Evolutionary conservation across 2,113 vertebrate genomes (phyloP), one percentile per base, ranked within the genome.

Genomic region (Lepisosteus oculatus): DNA sequence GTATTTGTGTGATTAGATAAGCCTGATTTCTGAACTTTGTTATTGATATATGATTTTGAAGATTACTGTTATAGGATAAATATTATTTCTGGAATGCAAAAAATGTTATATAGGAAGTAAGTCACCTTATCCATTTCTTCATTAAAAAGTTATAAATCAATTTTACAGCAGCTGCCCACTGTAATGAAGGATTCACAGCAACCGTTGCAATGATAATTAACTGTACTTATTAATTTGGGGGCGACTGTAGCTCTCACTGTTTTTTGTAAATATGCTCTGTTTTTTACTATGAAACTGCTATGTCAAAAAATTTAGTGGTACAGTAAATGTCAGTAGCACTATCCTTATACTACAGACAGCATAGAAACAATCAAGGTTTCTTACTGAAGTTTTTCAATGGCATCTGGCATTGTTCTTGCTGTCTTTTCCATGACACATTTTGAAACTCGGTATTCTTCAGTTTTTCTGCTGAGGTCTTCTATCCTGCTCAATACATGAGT

Each of bases 371-470:
- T 51, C 47, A 6, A 44, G 14, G 17, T 6, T 72, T 80, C 87
- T 88, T 85, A 92, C 90, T 86, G 80, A 65, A 90, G 79, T 57
- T 84, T 77, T 43, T 72, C 77, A 61, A 84, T 81, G 65, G 74
- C 55, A 3, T 80, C 78, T 51, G 74, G 74, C 73, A 89, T 67
- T 44, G 15, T 70, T 78, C 69, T 76, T 55, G 68, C 8, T 2
- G 6, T 75, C 70, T 74, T 68, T 55, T 86, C 79, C 77, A 86
- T 85, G 56, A 71, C 43, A 67, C 78, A 64, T 12, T 85, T 83
- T 61, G 78, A 80, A 0, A 77, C 65, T 76, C 6, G 70, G 55
- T 82, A 78, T 71, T 80, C 72, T 61, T 72, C 4, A 47, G 65
- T 72, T 82, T 81, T 13, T 3, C 74, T 76, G 2, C 62, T 74